Evolutionary conservation across 2,888 invertebrate species (phyloP).

Genomic region (Ceramica pisi): DNA sequence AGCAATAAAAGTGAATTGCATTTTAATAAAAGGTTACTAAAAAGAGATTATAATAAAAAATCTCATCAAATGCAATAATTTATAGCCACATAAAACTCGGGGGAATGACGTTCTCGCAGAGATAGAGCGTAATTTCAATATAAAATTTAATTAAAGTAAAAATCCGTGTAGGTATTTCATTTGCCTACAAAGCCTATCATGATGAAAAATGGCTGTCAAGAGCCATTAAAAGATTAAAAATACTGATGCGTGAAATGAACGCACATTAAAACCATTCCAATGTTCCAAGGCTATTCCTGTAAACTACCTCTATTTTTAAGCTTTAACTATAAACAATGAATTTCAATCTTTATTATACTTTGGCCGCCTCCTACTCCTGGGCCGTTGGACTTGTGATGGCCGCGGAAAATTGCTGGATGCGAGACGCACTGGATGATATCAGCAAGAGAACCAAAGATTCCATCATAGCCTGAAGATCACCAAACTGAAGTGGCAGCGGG

Average conservation of each 20-base stretch:
- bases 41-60: slow-evolving; percentile 28
- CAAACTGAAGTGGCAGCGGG: too few species aligned
- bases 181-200: slow-evolving; percentile 20
- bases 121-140: slow-evolving; percentile 36
- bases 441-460: too few species aligned
- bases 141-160: slow-evolving; percentile 54
- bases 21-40: slow-evolving; percentile 19
- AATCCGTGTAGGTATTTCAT: slow-evolving; percentile 42
- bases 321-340: not conserved
- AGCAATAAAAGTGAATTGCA: slow-evolving; percentile 30
- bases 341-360: too few species aligned
- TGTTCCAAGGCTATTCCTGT: slow-evolving; percentile 12
- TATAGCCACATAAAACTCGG: slow-evolving; percentile 41
- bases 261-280: slow-evolving; percentile 35
- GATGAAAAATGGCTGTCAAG: slow-evolving; percentile 48
- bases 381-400: too few species aligned
- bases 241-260: slow-evolving; percentile 50
- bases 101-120: slow-evolving; percentile 20
- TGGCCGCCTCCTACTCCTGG: too few species aligned
- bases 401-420: too few species aligned
- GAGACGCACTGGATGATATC: too few species aligned
- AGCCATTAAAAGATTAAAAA: slow-evolving; percentile 51
- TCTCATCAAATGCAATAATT: slow-evolving; percentile 48
- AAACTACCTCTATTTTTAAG: slow-evolving; percentile 6
- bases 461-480: too few species aligned